Base-by-base conservation (phyloP, 2,113 vertebrate genomes). In the Calidris pygmaea region DNA sequence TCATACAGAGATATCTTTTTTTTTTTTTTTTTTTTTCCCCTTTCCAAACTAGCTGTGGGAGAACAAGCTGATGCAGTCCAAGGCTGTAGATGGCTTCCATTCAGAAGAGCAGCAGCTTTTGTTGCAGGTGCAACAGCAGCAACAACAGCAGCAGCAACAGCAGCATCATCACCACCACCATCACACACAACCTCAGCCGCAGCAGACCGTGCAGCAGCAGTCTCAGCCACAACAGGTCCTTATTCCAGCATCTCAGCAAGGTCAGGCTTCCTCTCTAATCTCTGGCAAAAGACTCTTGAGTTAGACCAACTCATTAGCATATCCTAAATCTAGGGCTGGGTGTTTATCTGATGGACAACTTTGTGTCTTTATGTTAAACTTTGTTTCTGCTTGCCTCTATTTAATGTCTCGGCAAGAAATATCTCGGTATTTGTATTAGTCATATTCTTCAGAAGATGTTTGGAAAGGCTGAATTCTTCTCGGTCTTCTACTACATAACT, bases 51-150 rank as follows among this genome's bases (percentile, higher is more conserved):
- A 99, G 99, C 98, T 99, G 41, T 99, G 99, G 99, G 99, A 99
- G 97, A 99, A 98, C 98, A 99, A 99, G 86, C 98, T 99, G 95
- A 98, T 99, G 98, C 99, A 99, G 97, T 99, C 99, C 15, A 99
- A 99, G 96, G 99, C 99, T 39, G 99, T 99, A 96, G 99, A 99
- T 96, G 99, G 99, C 85, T 99, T 99, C 98, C 99, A 99, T 88
- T 99, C 99, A 6, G 99, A 99, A 95, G 99, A 99, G 92, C 99
- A 99, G 96, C 98, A 98, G 71, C 98, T 99, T 97, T 98, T 99
- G 83, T 97, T 99, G 97, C 99, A 99, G 50, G 98, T 98, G 34
- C 99, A 99, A 37, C 98, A 98, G 12, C 98, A 98, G 34, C 98
- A 98, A 8, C 98, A 98, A 52, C 99, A 99, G 66, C 98, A 98